Conservation (phyloP, 2,797 vertebrate species). For the Pipistrellus pipistrellus region DNA sequence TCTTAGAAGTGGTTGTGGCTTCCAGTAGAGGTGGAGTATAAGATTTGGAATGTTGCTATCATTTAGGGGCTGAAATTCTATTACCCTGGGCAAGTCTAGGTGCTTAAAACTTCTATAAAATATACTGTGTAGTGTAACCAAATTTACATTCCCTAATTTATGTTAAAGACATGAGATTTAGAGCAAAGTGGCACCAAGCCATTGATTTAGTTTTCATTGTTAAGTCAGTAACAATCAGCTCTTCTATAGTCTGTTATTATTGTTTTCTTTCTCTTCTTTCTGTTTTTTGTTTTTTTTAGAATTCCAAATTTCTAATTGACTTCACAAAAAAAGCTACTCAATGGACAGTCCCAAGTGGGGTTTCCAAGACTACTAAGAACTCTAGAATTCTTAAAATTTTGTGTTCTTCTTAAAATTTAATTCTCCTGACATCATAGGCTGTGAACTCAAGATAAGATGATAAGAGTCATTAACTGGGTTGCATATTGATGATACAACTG, state of each 20-base stretch:
- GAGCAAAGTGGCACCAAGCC: neutral
- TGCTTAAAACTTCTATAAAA: neutral
- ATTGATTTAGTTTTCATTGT: neutral
- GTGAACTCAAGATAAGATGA: neutral
- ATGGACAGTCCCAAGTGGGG: neutral
- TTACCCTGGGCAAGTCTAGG: neutral
- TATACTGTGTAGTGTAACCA: neutral
- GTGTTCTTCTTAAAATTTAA: constrained; percentile 1
- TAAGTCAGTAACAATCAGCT: constrained; percentile 8
- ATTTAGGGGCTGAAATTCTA: constrained; percentile 1
- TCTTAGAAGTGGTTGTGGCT: neutral
- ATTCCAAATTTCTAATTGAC: constrained; percentile 28
- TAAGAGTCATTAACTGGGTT: neutral
- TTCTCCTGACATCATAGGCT: neutral
- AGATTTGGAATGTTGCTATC: neutral
- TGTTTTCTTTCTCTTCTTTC: neutral
- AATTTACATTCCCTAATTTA: constrained; percentile 22
- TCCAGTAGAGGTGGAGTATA: neutral
- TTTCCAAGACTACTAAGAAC: neutral
- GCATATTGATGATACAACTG: neutral
- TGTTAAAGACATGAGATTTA: constrained; percentile 48
- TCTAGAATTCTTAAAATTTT: neutral
- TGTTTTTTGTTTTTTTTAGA: neutral
- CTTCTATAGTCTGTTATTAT: neutral
- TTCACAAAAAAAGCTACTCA: neutral